A percentile compares a stretch with the other conserved stretches of the same genome.
These are phyloP conservation scores for Helicoverpa zea DNA, from an alignment of 1,140 invertebrate genomes.

Conservation along the genomic window DNA sequence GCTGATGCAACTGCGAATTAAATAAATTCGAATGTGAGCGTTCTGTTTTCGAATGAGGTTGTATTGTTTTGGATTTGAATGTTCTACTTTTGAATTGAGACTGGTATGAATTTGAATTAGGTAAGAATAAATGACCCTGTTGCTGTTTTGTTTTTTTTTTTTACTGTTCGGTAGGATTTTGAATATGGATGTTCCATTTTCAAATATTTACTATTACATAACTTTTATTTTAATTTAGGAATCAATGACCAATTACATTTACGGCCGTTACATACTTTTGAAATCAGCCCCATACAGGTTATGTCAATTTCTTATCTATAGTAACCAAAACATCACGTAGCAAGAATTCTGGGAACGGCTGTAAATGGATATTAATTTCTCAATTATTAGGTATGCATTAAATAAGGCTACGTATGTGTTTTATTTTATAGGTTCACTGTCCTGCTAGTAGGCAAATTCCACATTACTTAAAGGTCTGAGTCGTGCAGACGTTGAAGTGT, in stretches of 20 bases:
- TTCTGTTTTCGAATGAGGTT: conserved; percentile 33
- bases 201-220: not conserved
- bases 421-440: conserved; percentile 11
- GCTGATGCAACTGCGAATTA: conserved; percentile 44
- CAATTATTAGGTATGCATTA: not conserved
- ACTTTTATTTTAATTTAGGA: not conserved
- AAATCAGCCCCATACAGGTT: too few species aligned
- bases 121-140: too few species aligned
- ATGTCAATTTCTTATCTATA: too few species aligned
- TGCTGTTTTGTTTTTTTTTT: too few species aligned
- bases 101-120: not conserved
- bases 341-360: too few species aligned
- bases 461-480: conserved; percentile 28
- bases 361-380: too few species aligned
- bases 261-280: too few species aligned
- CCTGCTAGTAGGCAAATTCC: conserved; percentile 18
- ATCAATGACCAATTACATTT: too few species aligned
- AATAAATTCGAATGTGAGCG: conserved; percentile 49
- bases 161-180: not conserved
- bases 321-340: too few species aligned
- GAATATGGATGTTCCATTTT: not conserved
- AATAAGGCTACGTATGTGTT: not conserved
- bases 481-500: conserved; percentile 24
- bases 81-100: not conserved
- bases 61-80: conserved; percentile 15